Evolutionary conservation across 2,797 vertebrate genomes (phyloP), one percentile per base, ranked within the genome.

Genomic region (Sebastolobus altivelis): DNA sequence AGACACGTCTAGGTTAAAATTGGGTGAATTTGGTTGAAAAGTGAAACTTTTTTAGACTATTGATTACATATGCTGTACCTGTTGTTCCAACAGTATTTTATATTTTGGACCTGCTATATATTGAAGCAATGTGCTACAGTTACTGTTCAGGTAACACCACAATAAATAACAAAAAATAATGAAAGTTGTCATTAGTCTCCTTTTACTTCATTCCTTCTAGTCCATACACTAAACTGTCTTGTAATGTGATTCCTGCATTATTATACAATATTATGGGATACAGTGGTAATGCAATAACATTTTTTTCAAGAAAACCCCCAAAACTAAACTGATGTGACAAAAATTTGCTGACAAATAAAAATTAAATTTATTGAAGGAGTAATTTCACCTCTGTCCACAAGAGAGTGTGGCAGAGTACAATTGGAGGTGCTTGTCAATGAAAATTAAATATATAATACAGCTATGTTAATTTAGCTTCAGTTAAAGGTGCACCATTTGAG

Each of bases 1-100:
- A 14, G 1, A 8, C n/a, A n/a, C n/a, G n/a, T n/a, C n/a, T n/a
- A 12, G 1, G 7, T 6, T 8, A 1, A 9, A 31, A 31, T 8
- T 29, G 4, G 33, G 18, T 14, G 14, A 18, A 16, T 61, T n/a
- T 33, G 3, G 5, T 16, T 16, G 4, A 7, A 60, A 14, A 3
- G 38, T 8, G 7, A n/a, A 18, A 40, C 5, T 25, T 2, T 0
- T 35, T 54, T 6, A 3, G 3, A 22, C 4, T 3, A 8, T 22
- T 58, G 16, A 22, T 58, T 37, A 35, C 4, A 54, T 10, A 37
- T 58, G n/a, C 8, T 22, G 20, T 9, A 56, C 9, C 3, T 35
- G 2, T 22, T 54, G 31, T 12, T 29, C 9, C 9, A 49, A 49
- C 16, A 52, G 8, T 14, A 59, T 59, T 58, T 59, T 4, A 29